Base-by-base conservation (phyloP, 1,140 invertebrate genomes). In the Danaus melanippus region DNA sequence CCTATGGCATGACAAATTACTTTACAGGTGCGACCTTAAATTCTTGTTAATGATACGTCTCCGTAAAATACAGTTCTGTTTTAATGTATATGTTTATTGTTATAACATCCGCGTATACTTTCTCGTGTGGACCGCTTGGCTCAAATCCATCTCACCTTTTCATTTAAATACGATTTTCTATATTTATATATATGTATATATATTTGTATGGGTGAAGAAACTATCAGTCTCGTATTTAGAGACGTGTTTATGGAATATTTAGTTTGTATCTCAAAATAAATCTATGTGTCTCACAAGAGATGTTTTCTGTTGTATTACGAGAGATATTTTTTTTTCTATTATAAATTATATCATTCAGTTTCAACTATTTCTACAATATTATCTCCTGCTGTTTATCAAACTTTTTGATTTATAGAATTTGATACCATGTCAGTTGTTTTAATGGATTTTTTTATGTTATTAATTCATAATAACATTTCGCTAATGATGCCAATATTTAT, bases 91-190 rank as follows among this genome's bases (percentile, higher is more conserved):
- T 60, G 56, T 62, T 21, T 52, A 56, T 48, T 53, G 59, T 57
- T 42, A 47, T 39, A 32, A 52, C 47, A 42, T 51, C 53, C 54
- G 52, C 53, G 57, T 60, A 59, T 43, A 44, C 58, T 71, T 66
- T 73, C 44, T 55, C 57, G 61, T 71, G 73, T 74, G 69, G 69
- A 66, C 58, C 10, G 42, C 21, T 74, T 76, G 73, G 75, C 75
- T 9, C 12, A 9, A 42, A 46, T 66, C 74, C 74, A 77, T 66
- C 54, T 50, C 45, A 61, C 58, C 53, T 62, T 51, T 9, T 15
- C 43, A 40, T 55, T 42, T 40, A 53, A 11, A 11, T 41, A 40
- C 45, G 12, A 5, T 46, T 43, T 32, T 53, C 12, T 15, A 46
- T 41, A 53, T 53, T 10, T 15, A 46, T 41, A 53, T 46, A 17